Evolutionary conservation across 2,113 vertebrate genomes (phyloP).

Genomic region (Channa maculata): DNA sequence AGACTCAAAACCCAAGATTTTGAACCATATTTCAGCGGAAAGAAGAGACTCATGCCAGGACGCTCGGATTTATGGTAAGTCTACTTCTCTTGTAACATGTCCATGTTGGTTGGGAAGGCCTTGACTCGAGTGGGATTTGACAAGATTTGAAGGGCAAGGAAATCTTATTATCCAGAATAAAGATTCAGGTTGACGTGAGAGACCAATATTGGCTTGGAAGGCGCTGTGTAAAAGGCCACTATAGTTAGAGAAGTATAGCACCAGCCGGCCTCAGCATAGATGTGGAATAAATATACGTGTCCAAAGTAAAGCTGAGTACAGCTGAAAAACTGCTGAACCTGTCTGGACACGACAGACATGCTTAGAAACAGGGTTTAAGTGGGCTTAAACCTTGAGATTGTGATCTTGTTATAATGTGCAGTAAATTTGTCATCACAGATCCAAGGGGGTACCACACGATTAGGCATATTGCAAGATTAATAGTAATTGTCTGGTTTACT

Average conservation of each 20-base stretch:
- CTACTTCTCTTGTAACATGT: constrained; percentile 51
- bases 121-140: constrained; percentile 50
- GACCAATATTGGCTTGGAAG: constrained; percentile 32
- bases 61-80: constrained; percentile 88
- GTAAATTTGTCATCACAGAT: constrained; percentile 13
- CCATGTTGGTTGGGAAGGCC: constrained; percentile 36
- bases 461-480: background rate
- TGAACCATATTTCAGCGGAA: constrained; percentile 87
- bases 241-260: constrained; percentile 4
- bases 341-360: background rate
- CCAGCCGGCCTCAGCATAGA: constrained; percentile 24
- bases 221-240: constrained; percentile 9
- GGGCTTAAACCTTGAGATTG: background rate
- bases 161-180: constrained; percentile 65
- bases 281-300: constrained; percentile 17
- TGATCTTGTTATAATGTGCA: constrained; percentile 11
- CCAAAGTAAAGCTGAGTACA: constrained; percentile 2
- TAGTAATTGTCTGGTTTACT: background rate
- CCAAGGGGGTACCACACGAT: background rate
- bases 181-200: constrained; percentile 45
- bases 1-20: constrained; percentile 89
- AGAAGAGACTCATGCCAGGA: constrained; percentile 87
- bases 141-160: constrained; percentile 57
- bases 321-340: constrained; percentile 17
- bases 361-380: background rate